These are phyloP conservation scores for Drosophila ustulata DNA, from an alignment of 2,888 invertebrate species.

Conservation along the genomic window DNA sequence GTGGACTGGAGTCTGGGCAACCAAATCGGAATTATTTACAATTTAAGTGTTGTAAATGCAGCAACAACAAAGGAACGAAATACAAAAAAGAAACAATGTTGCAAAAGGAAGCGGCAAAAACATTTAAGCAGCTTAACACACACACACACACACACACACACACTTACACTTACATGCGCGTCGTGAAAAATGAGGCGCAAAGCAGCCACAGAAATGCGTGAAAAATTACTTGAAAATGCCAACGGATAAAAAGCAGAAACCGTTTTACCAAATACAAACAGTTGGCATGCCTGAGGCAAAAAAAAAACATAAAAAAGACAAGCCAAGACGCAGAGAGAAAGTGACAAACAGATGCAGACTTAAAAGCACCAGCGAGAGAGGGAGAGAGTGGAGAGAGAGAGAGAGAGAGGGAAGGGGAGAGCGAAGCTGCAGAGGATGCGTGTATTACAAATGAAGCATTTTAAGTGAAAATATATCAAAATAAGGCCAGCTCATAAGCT, in stretches of 20 bases:
- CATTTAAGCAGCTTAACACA: slow-evolving; percentile 80
- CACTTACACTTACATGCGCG: slow-evolving; percentile 41
- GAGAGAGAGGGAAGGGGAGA: neutral
- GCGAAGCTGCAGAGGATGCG: slow-evolving; percentile 12
- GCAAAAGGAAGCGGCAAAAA: slow-evolving; percentile 61
- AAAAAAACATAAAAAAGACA: slow-evolving; percentile 18
- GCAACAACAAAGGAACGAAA: slow-evolving; percentile 42
- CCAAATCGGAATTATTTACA: slow-evolving; percentile 77
- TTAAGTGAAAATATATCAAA: slow-evolving; percentile 57
- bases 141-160: slow-evolving; percentile 35
- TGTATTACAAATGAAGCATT: slow-evolving; percentile 50
- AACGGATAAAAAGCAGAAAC: slow-evolving; percentile 71
- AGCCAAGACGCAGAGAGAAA: slow-evolving; percentile 3
- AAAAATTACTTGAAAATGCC: slow-evolving; percentile 80
- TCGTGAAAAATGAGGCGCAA: slow-evolving; percentile 77
- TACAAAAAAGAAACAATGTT: slow-evolving; percentile 46
- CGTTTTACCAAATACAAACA: slow-evolving; percentile 65
- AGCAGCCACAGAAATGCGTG: slow-evolving; percentile 82
- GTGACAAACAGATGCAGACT: neutral
- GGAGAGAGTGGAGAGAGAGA: slow-evolving; percentile 2
- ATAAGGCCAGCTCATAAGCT: slow-evolving; percentile 5
- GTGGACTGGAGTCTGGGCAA: slow-evolving; percentile 44
- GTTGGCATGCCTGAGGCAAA: slow-evolving; percentile 49
- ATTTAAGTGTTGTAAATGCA: slow-evolving; percentile 79
- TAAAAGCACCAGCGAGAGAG: neutral